Base-by-base conservation (phyloP, 1,140 invertebrate species). In the Brachionus rotundiformis region DNA sequence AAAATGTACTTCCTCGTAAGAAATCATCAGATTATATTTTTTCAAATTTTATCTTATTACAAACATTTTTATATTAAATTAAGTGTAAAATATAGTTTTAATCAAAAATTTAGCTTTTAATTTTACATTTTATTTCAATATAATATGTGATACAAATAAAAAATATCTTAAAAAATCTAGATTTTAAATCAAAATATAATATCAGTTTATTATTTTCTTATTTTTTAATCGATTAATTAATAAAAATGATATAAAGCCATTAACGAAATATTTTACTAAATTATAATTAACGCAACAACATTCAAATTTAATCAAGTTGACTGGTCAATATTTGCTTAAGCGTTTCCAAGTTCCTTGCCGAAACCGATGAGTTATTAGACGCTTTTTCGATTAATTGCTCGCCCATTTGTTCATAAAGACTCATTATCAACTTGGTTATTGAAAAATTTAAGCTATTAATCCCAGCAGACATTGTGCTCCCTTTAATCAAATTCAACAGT, bases 321-420 rank as follows among this genome's bases (percentile, higher is more conserved):
- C 23, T 36, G 23, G 68, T 3, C 10, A 73, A 25, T 27, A 79
- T 79, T 81, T 85, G 84, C 44, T 86, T 84, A 23, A 87, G 82
- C 13, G 85, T 65, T 63, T 86, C 84, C 39, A 87, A 75, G 82
- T 86, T 86, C 41, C 85, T 82, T 10, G 85, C 80, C 33, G 85
- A 85, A 19, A 86, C 85, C 63, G 83, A 85, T 16, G 85, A 83
- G 19, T 85, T 85, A 13, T 84, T 79, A n/a, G 82, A 84, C 27
- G 86, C 86, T 31, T 85, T 85, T 7, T 87, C 87, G 29, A 87
- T 36, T 23, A 88, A 81, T 7, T 54, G 47, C 2, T 82, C 79
- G 4, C 87, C 87, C 86, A 88, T 87, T 65, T 85, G 84, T 8
- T 81, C 59, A 76, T 87, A 84, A 8, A 88, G 83, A 10, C 82